Conservation (phyloP, 2,888 invertebrate species). For the Ophion ventricosus region DNA sequence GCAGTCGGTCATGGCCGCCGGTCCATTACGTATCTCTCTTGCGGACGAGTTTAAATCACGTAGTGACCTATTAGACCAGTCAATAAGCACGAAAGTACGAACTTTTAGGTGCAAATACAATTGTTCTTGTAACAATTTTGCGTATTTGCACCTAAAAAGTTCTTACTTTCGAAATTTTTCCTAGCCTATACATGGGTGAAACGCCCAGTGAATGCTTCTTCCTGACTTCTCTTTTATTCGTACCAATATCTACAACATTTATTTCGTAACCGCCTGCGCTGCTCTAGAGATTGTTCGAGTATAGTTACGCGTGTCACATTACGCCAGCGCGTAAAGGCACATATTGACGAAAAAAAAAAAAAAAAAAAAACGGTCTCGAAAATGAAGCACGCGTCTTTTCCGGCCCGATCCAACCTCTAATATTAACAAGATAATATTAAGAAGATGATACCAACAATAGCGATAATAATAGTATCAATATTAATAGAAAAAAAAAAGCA, state of each 20-base stretch:
- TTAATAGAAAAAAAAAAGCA: not conserved
- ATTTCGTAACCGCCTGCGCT: not conserved
- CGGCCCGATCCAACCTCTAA: not conserved
- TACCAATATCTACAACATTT: not conserved
- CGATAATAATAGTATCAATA: not conserved
- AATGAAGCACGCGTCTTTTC: not conserved
- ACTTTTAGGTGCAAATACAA: too few species aligned
- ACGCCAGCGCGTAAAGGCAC: not conserved
- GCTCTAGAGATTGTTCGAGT: not conserved
- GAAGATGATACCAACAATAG: not conserved
- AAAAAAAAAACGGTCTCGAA: too few species aligned
- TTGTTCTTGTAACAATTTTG: too few species aligned
- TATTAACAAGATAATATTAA: not conserved
- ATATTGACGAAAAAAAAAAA: not conserved
- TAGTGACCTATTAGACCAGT: not conserved
- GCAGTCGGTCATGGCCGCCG: slow-evolving; percentile 74
- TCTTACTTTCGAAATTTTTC: too few species aligned
- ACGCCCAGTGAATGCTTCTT: not conserved
- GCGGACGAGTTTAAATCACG: not conserved
- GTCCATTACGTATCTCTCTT: slow-evolving; percentile 64
- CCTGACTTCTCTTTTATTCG: not conserved
- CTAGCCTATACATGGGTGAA: not conserved
- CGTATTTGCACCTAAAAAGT: too few species aligned
- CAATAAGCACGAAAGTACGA: too few species aligned
- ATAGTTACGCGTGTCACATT: not conserved